Base-by-base conservation (phyloP, 1,140 invertebrate species). In the Aricia agestis region DNA sequence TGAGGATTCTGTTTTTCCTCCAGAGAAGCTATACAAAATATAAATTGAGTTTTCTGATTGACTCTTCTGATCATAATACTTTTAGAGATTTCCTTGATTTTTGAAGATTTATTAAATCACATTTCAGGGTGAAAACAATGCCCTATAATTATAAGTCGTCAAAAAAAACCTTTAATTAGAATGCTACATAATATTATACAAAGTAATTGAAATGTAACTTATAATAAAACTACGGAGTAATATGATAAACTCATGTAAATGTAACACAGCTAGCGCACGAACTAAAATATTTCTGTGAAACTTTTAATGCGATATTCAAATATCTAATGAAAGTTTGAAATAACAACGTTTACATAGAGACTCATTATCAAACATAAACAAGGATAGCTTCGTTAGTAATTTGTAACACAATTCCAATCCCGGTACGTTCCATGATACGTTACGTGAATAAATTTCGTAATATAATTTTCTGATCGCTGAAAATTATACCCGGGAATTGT, bases 361-460 rank as follows among this genome's bases (percentile, higher is more conserved):
- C 45, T 52, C 45, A 52, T 52, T 52, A 52, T 1, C 45, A 52
- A 52, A 52, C 13, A 52, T 52, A 52, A 52, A 52, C 45, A 52
- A 52, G 11, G 45, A 52, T 15, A 15, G 45, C 45, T 52, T 52
- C 45, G 45, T 52, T 52, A 52, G 59, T 18, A 63, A 63, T 63
- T 63, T 63, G 18, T 19, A 18, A 19, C 59, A 61, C 59, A 61
- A 61, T 61, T 61, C 11, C 59, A 63, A 63, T 63, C 19, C 59
- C 59, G 10, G 18, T 63, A 18, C 59, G n/a, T 19, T 63, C 1
- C 19, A 13, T 63, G 59, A 63, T 31, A 18, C 59, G n/a, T 19
- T 63, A 25, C 19, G 19, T 63, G 59, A 63, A 63, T 63, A 63
- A 10, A 19, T 63, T 63, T 63, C 18, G 59, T 63, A 63, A 63